Base-by-base conservation (phyloP, 2,797 vertebrate species). In the Enteromius paludinosus region DNA sequence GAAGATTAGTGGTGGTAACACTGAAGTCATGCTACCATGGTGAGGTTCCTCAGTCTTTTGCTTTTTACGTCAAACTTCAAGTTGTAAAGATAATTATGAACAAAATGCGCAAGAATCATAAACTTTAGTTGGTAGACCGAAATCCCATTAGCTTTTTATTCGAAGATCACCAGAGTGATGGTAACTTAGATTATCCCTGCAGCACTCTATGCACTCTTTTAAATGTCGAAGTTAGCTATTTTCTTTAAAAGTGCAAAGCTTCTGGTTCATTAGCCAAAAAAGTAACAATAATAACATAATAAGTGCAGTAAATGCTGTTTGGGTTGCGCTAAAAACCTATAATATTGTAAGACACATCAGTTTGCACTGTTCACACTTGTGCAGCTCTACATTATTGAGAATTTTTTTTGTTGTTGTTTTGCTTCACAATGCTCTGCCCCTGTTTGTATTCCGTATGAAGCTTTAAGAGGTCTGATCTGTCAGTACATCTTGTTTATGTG, bases 401-500 rank as follows among this genome's bases (percentile, higher is more conserved):
- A 38, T 38, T 38, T 8, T 38, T 8, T 38, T 38, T 2, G 7
- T 14, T 38, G 35, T 33, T 38, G 23, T 54, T 30, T 61, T 28
- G 33, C 0, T 9, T 7, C 5, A 18, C 64, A 49, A 14, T 56
- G 9, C 20, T 71, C 25, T 59, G 38, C 25, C 14, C 49, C 30
- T 28, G 18, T 47, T 71, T 70, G 30, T 64, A 45, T 49, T 72
- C 69, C 28, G 33, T 79, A 72, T 72, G 45, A 71, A n/a, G 65
- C 54, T 47, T 43, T 23, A 43, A 64, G 41, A 62, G 18, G 35
- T 23, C 49, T 65, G 59, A 74, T 82, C 74, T 82, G 23, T 35
- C 45, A 28, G 45, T 73, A 38, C 47, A 45, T 81, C 30, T 62
- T 81, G 43, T 81, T 81, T 81, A 74, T 81, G 43, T 10, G 56